Percentiles rank a stretch among this genome's conserved stretches.
phyloP scores from a whole-genome alignment of 2,888 invertebrate genomes.

The Drosophila bunnanda region DNA sequence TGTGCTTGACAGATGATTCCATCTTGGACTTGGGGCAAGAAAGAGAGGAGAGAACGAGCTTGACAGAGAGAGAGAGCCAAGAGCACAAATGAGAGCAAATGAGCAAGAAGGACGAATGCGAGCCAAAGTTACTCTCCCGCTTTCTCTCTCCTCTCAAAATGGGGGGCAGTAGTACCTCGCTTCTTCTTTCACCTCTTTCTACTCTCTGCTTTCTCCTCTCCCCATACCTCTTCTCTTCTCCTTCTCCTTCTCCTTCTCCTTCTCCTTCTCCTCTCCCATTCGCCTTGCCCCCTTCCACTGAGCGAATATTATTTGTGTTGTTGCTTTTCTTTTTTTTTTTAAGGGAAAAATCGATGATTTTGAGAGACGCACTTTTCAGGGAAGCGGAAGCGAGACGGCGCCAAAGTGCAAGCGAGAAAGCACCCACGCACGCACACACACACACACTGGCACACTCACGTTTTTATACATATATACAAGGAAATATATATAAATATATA shows the following conservation, averaged over 20 bases:
- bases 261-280: background rate
- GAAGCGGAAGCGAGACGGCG: slow-evolving; percentile 22
- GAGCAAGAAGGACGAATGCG: background rate
- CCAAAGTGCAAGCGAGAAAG: slow-evolving; percentile 37
- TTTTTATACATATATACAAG: slow-evolving; percentile 6
- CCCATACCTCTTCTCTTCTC: background rate
- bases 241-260: background rate
- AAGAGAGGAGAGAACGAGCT: background rate
- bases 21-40: background rate
- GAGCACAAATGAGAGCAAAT: background rate
- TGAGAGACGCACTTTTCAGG: slow-evolving; percentile 61
- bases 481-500: background rate
- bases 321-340: slow-evolving; percentile 24
- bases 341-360: slow-evolving; percentile 71
- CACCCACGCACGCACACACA: slow-evolving; percentile 35
- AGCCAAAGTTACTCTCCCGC: background rate
- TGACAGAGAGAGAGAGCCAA: too few relatives aligned
- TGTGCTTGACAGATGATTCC: slow-evolving; percentile 16
- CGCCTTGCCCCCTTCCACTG: background rate
- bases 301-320: slow-evolving; percentile 36
- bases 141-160: slow-evolving; percentile 52
- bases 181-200: slow-evolving; percentile 7
- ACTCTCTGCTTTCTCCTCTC: background rate
- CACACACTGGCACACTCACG: slow-evolving; percentile 34
- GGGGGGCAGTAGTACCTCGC: slow-evolving; percentile 64